These are phyloP conservation scores for Paracyclopina nana DNA, from an alignment of 1,140 invertebrate species.

Conservation along the genomic window DNA sequence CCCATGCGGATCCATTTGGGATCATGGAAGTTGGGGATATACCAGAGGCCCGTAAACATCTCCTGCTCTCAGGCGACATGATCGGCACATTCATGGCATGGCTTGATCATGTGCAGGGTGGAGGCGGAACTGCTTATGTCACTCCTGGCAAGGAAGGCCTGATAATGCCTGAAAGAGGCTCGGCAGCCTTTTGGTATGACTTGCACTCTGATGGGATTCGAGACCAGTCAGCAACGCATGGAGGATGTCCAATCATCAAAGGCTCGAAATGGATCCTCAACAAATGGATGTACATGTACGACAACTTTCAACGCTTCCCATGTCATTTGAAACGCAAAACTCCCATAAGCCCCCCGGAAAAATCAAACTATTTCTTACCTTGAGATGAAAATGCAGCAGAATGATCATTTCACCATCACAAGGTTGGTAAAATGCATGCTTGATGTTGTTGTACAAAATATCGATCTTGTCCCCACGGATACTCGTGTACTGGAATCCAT, in stretches of 20 bases:
- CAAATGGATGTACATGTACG: conserved; percentile 14
- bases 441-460: conserved; percentile 98
- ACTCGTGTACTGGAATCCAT: conserved; percentile 95
- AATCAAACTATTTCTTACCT: conserved; percentile 32
- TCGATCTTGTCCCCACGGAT: conserved; percentile 97
- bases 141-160: neutral
- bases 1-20: conserved; percentile 4
- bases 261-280: conserved; percentile 17
- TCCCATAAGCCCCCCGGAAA: too few species aligned
- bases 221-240: neutral
- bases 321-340: neutral
- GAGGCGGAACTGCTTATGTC: conserved; percentile 4
- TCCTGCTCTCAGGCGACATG: neutral
- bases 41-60: neutral
- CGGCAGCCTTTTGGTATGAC: conserved; percentile 12
- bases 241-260: conserved; percentile 6
- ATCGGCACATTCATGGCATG: conserved; percentile 12
- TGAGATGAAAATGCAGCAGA: conserved; percentile 91
- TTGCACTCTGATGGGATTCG: neutral
- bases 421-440: conserved; percentile 98
- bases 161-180: conserved; percentile 2
- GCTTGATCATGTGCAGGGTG: neutral
- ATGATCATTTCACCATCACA: conserved; percentile 99
- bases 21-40: neutral
- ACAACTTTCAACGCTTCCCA: neutral